Evolutionary conservation across 1,140 invertebrate genomes (phyloP), one percentile per base, ranked within the genome.

Genomic region (Latrodectus geometricus): DNA sequence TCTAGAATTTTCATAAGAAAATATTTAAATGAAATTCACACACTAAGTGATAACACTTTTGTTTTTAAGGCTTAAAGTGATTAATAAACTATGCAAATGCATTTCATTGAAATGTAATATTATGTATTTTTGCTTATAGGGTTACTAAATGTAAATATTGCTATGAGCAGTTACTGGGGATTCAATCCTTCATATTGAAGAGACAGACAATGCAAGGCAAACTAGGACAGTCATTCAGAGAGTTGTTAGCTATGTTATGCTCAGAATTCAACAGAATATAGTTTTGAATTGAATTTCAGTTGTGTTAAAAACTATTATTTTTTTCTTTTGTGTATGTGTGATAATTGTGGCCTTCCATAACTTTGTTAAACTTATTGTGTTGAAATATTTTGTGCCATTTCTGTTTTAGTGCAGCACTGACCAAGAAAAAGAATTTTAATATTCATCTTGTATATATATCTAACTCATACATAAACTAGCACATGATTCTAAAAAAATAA

Each of bases 131-230:
- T 54, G 0, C 9, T 89, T 90, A 7, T 90, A 95, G 94, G 90
- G 94, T 95, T 88, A 93, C 93, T 89, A 95, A 95, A 89, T 95
- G 95, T 90, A 92, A 94, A 82, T 93, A 93, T 73, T 95, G 94
- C 90, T 95, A 95, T 90, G 93, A 94, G 88, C 93, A 93, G 87
- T 91, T 95, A 72, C 92, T 94, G 87, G 92, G 93, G 48, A 94
- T 95, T 73, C 91, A 94, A 88, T 91, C 93, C 11, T 92, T 94
- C 88, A 90, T 95, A 61, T 90, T 94, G 56, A 94, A 95, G 89
- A 92, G 94, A 83, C 94, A 95, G 89, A 93, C 93, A 9, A 90
- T 93, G 70, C 89, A 93, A 74, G 94, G 94, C 8, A 95, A 94
- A 89, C 89, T 94, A 54, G 94, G 94, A 4, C 92, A 93, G 52